Percentiles rank a stretch among this genome's conserved stretches.
Conservation (phyloP, 1,140 invertebrate species). For the Pseudachorutes palmiensis region DNA sequence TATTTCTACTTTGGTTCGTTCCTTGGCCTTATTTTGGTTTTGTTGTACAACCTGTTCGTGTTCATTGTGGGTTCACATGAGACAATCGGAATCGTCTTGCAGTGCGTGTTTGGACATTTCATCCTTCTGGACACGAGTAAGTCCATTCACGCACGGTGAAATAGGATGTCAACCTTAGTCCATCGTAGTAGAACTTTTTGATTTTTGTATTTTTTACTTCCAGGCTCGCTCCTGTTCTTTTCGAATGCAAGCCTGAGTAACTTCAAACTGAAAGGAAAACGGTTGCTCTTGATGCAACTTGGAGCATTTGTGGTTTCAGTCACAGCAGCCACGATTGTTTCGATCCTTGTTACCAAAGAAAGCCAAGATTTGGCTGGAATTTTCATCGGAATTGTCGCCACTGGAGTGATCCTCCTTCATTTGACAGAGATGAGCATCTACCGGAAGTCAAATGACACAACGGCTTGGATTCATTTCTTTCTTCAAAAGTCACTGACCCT, state of each 20-base stretch:
- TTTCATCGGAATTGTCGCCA: too few relatives aligned
- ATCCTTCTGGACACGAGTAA: slow-evolving; percentile 32
- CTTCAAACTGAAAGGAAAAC: too few relatives aligned
- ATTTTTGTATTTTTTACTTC: neutral
- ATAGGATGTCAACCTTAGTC: neutral
- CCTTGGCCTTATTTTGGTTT: slow-evolving; percentile 14
- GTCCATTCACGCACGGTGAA: neutral
- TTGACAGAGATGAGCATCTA: neutral
- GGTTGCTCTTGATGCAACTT: neutral
- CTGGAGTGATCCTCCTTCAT: too few relatives aligned
- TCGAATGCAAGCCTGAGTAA: neutral
- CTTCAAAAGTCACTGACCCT: neutral
- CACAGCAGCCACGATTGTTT: too few relatives aligned
- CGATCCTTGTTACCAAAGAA: too few relatives aligned
- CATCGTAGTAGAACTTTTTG: neutral
- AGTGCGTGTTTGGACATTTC: slow-evolving; percentile 31
- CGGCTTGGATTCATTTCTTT: neutral
- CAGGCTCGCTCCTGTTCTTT: neutral
- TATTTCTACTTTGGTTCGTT: slow-evolving; percentile 29
- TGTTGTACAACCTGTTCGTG: slow-evolving; percentile 15
- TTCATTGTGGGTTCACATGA: slow-evolving; percentile 21
- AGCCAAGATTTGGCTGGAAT: neutral
- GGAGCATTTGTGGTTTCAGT: neutral
- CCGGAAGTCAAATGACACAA: neutral
- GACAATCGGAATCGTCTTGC: slow-evolving; percentile 7